A percentile compares a stretch with the other conserved stretches of the same genome.
Evolutionary conservation across 2,888 invertebrate species (phyloP).

Genomic region (Lasioglossum villosulum): DNA sequence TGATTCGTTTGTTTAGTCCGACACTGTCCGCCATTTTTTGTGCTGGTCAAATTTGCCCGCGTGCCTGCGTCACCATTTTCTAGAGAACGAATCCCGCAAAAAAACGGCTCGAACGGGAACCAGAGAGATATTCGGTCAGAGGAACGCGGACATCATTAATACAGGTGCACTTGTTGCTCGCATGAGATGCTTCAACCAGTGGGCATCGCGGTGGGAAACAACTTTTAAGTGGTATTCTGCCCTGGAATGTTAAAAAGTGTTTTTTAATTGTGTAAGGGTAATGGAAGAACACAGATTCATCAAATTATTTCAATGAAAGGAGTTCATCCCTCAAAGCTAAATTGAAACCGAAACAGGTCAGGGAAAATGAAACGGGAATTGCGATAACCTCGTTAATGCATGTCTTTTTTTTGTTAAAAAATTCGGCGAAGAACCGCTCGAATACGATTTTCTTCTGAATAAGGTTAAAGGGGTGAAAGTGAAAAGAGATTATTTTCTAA

Average conservation of each 20-base stretch:
- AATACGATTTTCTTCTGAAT: conserved; percentile 8
- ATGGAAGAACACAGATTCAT: no score
- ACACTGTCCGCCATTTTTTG: conserved; percentile 7
- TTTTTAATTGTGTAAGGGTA: background rate
- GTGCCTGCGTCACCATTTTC: background rate
- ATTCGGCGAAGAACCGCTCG: background rate
- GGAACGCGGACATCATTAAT: conserved; percentile 1
- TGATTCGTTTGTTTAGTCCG: conserved; percentile 1
- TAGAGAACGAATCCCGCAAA: background rate
- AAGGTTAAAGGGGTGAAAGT: conserved; percentile 1
- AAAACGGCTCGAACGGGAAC: background rate
- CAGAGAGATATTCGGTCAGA: background rate
- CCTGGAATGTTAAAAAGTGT: background rate
- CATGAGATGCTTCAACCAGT: conserved; percentile 17
- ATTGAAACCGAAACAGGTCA: background rate
- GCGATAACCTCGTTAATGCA: background rate
- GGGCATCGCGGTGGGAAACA: background rate
- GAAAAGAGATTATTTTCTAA: conserved; percentile 13
- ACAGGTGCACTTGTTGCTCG: conserved; percentile 42
- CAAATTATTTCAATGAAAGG: background rate
- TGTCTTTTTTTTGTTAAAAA: no score
- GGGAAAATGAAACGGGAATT: background rate
- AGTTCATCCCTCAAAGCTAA: no score
- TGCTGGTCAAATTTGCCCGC: background rate
- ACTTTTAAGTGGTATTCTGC: background rate